A percentile compares a stretch with the other conserved stretches of the same genome.
These are phyloP conservation scores for Cybosia mesomella DNA, from an alignment of 2,888 invertebrate genomes.

Conservation along the genomic window DNA sequence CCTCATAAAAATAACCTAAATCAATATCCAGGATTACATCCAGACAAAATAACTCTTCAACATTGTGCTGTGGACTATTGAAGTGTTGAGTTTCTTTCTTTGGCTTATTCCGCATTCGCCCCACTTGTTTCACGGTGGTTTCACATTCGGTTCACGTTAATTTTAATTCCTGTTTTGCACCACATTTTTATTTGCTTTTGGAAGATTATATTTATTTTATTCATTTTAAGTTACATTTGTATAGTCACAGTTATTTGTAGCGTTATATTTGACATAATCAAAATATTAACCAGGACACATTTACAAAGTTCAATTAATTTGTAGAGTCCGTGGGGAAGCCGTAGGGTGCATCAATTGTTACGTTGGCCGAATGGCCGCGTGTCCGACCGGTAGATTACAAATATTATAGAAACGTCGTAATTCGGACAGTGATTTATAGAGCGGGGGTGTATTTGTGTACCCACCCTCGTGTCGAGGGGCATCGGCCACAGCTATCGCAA, in stretches of 20 bases:
- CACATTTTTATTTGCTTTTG: too few species aligned
- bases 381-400: slow-evolving; percentile 74
- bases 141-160: background rate
- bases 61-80: background rate
- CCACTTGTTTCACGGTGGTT: background rate
- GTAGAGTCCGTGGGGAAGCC: slow-evolving; percentile 45
- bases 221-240: background rate
- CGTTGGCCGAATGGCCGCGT: slow-evolving; percentile 61
- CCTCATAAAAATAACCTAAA: background rate
- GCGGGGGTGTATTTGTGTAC: slow-evolving; percentile 81
- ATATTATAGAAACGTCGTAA: slow-evolving; percentile 84
- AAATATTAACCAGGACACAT: slow-evolving; percentile 65
- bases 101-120: background rate
- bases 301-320: slow-evolving; percentile 75
- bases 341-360: slow-evolving; percentile 73
- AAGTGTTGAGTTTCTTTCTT: background rate
- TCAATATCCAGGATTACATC: background rate
- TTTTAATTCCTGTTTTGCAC: background rate
- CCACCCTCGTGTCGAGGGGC: slow-evolving; percentile 77
- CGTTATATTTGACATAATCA: slow-evolving; percentile 51
- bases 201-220: too few species aligned
- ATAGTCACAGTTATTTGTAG: background rate
- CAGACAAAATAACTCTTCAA: background rate
- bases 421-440: slow-evolving; percentile 87
- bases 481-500: slow-evolving; percentile 73